Evolutionary conservation across 2,888 invertebrate species (phyloP).

Genomic region (Ectropis crepuscularia): DNA sequence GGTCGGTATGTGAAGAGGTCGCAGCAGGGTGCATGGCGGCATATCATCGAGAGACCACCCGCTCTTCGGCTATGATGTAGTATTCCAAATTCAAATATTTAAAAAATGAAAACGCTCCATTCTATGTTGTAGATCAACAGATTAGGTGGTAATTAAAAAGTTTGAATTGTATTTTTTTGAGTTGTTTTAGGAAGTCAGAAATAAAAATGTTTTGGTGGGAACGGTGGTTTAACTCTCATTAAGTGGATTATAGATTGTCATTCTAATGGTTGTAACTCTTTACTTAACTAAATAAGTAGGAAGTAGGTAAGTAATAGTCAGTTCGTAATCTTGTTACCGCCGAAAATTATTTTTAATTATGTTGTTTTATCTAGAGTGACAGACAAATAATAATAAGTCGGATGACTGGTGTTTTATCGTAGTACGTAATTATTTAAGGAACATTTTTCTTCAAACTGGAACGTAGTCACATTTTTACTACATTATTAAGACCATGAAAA

Average conservation of each 20-base stretch:
- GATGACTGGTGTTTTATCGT: no score
- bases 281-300: no score
- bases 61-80: conserved; percentile 55
- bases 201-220: conserved; percentile 33
- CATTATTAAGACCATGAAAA: no score
- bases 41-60: conserved; percentile 66
- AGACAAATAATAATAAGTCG: no score
- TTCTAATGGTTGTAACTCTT: no score
- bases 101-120: conserved; percentile 35
- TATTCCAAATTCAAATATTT: conserved; percentile 43
- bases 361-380: no score
- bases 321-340: no score
- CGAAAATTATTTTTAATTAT: no score
- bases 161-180: conserved; percentile 33
- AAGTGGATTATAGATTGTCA: conserved; percentile 1
- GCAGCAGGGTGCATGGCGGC: conserved; percentile 63
- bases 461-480: no score
- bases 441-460: no score
- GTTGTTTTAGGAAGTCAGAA: conserved; percentile 32
- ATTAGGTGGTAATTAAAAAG: conserved; percentile 47
- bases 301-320: no score
- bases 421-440: no score
- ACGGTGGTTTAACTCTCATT: conserved; percentile 19
- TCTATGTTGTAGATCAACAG: conserved; percentile 41
- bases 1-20: conserved; percentile 60